These are phyloP conservation scores for Octodon degus DNA, from an alignment of 2,113 vertebrate genomes.

Conservation along the genomic window DNA sequence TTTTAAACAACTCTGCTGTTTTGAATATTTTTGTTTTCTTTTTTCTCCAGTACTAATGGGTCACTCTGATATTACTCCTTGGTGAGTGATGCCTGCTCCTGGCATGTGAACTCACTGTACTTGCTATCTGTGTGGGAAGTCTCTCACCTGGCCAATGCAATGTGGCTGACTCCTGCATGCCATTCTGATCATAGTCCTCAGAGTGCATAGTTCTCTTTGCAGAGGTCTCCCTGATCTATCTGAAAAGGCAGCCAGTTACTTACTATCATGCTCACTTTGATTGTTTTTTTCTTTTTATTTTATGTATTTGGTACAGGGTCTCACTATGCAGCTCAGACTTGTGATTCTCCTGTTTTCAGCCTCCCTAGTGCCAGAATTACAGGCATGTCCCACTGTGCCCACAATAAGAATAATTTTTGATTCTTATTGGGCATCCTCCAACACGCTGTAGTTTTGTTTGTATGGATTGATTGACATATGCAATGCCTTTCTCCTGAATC, in stretches of 20 bases:
- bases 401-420: background rate
- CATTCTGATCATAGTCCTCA: background rate
- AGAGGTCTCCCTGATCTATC: background rate
- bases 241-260: background rate
- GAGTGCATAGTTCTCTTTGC: background rate
- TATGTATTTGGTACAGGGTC: no score
- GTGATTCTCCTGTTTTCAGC: no score
- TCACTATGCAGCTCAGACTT: no score
- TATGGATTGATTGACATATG: background rate
- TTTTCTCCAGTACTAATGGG: background rate
- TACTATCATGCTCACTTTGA: background rate
- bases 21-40: background rate
- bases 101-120: background rate
- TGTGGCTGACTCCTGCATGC: background rate
- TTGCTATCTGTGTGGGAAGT: background rate
- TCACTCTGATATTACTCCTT: background rate
- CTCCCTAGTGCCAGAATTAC: no score
- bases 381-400: no score
- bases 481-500: background rate
- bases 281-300: no score
- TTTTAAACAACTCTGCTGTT: slow-evolving; percentile 51
- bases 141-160: background rate
- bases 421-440: background rate
- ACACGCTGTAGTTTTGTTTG: background rate
- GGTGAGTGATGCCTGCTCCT: background rate